Percentiles rank a stretch among this genome's conserved stretches.
Conservation (phyloP, 2,888 invertebrate species). For the Rapana venosa region DNA sequence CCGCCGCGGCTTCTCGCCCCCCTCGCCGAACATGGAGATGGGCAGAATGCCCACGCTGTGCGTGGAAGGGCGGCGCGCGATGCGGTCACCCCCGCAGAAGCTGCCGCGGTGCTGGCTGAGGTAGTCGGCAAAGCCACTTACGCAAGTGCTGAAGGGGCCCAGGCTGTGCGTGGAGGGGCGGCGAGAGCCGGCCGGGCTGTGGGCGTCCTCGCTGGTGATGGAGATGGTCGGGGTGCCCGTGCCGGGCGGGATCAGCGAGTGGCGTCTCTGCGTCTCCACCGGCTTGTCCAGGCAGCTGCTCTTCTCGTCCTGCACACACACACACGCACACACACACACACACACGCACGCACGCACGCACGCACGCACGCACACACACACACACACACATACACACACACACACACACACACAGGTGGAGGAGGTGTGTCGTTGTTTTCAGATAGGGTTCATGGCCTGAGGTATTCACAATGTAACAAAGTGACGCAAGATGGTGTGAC, state of each 20-base stretch:
- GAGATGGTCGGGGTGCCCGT: conserved; percentile 62
- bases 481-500: too few relatives aligned
- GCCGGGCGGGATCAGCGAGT: conserved; percentile 64
- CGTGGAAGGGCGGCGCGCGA: conserved; percentile 39
- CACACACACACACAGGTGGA: neutral
- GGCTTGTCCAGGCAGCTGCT: conserved; percentile 55
- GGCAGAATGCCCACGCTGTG: conserved; percentile 69
- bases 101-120: conserved; percentile 50
- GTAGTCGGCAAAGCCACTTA: conserved; percentile 58
- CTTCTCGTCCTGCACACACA: conserved; percentile 59
- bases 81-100: conserved; percentile 32
- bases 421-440: too few relatives aligned
- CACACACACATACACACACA: conserved; percentile 11
- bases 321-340: neutral
- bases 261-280: conserved; percentile 63
- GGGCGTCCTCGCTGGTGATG: conserved; percentile 66
- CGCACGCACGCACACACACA: neutral
- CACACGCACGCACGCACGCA: neutral
- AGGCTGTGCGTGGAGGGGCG: conserved; percentile 76
- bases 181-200: conserved; percentile 65
- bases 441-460: too few relatives aligned
- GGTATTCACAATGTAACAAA: too few relatives aligned
- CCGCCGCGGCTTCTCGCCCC: conserved; percentile 66
- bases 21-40: conserved; percentile 70
- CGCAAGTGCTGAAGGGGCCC: conserved; percentile 64